Percentiles rank a stretch among this genome's conserved stretches.
These are phyloP conservation scores for Fragum sueziense DNA, from an alignment of 2,888 invertebrate species.

Conservation along the genomic window DNA sequence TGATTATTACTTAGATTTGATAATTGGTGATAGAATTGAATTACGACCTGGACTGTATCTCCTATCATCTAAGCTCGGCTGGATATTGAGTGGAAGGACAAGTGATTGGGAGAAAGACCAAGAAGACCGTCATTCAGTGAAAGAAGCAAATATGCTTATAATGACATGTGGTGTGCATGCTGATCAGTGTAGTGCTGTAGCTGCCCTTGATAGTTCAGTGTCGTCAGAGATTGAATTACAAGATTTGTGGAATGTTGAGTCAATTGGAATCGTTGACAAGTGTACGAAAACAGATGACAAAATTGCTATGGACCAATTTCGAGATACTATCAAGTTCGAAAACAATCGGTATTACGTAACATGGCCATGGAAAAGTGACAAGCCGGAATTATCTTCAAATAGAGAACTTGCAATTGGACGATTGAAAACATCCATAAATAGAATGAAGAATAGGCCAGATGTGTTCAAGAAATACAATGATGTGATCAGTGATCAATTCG, in stretches of 20 bases:
- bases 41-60: slow-evolving; percentile 33
- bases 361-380: slow-evolving; percentile 38
- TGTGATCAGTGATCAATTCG: slow-evolving; percentile 30
- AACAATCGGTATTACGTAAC: slow-evolving; percentile 31
- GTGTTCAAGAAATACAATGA: slow-evolving; percentile 26
- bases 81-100: slow-evolving; percentile 40
- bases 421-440: slow-evolving; percentile 18
- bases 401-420: slow-evolving; percentile 32
- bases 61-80: slow-evolving; percentile 28
- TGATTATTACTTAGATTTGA: slow-evolving; percentile 28
- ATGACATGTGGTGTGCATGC: slow-evolving; percentile 16
- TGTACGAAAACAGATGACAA: slow-evolving; percentile 10
- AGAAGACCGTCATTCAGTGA: too few species aligned
- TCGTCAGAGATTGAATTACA: slow-evolving; percentile 3
- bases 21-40: slow-evolving; percentile 26
- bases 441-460: slow-evolving; percentile 30
- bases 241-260: slow-evolving; percentile 37
- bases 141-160: slow-evolving; percentile 28
- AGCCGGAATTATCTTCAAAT: slow-evolving; percentile 23
- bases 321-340: slow-evolving; percentile 29
- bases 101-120: not conserved
- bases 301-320: slow-evolving; percentile 24
- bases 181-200: slow-evolving; percentile 5
- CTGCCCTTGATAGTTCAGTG: slow-evolving; percentile 13
- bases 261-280: slow-evolving; percentile 31